Percentiles rank a stretch among this genome's conserved stretches.
These are phyloP conservation scores for Ptychobarbus kaznakovi DNA, from an alignment of 2,797 vertebrate species.

Conservation along the genomic window DNA sequence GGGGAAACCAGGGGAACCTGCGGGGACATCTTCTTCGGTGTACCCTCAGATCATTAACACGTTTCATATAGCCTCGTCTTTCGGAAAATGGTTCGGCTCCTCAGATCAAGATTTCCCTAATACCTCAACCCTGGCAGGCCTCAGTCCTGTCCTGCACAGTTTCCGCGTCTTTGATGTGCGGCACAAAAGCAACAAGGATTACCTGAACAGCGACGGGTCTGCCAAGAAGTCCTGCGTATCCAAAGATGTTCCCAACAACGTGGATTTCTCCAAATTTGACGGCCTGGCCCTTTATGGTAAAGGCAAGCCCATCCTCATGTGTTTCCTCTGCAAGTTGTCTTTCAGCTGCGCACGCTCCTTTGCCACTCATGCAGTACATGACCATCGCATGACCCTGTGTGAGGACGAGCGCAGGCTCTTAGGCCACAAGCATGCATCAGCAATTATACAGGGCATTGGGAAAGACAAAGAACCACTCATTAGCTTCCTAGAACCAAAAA, in stretches of 20 bases:
- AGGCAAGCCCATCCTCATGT: constrained; percentile 99
- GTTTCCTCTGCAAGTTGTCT: constrained; percentile 99
- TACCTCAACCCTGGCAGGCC: constrained; percentile 98
- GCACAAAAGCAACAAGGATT: constrained; percentile 99
- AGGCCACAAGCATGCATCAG: constrained; percentile 98
- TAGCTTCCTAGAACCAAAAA: constrained; percentile 99
- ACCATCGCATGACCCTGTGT: constrained; percentile 98
- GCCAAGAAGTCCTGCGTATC: constrained; percentile 99
- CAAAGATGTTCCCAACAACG: constrained; percentile 99
- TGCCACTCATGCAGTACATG: constrained; percentile 97
- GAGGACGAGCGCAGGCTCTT: constrained; percentile 97
- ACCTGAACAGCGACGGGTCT: constrained; percentile 99
- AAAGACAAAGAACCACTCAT: constrained; percentile 99
- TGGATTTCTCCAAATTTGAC: constrained; percentile 99
- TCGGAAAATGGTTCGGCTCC: constrained; percentile 99
- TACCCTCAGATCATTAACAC: constrained; percentile 99
- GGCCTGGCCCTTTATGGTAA: constrained; percentile 98
- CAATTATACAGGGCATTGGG: constrained; percentile 99
- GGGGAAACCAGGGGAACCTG: constrained; percentile 82
- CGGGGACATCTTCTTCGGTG: constrained; percentile 89
- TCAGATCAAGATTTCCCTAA: constrained; percentile 98
- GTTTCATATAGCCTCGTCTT: constrained; percentile 99
- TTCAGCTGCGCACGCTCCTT: constrained; percentile 98
- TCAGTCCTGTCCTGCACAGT: constrained; percentile 99
- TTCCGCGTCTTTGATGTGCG: constrained; percentile 99